A percentile compares a stretch with the other conserved stretches of the same genome.
Evolutionary conservation across 92 coral and sea anemone species (phyloP).

Genomic region (Muricea muricata): DNA sequence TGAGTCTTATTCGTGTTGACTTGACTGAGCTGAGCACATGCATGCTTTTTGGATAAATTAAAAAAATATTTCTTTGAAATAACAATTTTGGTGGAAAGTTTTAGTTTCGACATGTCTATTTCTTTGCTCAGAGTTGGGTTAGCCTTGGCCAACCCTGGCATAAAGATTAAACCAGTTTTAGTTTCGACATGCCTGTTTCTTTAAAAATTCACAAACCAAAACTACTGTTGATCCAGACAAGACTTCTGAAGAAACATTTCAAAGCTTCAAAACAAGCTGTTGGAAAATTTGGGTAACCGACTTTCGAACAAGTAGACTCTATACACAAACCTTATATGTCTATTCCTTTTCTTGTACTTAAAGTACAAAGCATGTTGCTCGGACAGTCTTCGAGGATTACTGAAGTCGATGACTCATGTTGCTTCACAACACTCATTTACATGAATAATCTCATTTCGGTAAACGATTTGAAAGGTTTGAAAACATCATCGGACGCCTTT

Average conservation of each 20-base stretch:
- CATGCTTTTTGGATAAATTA: not conserved
- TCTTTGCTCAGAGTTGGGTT: too few relatives aligned
- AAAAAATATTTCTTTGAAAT: too few relatives aligned
- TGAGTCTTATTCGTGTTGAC: not conserved
- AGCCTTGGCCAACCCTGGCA: too few relatives aligned
- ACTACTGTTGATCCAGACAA: too few relatives aligned
- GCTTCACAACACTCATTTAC: too few relatives aligned
- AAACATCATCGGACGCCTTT: not conserved
- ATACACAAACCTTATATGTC: not conserved
- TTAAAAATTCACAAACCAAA: too few relatives aligned
- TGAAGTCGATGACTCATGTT: not conserved
- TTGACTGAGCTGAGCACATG: slow-evolving; percentile 2
- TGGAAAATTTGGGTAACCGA: not conserved
- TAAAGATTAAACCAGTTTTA: too few relatives aligned
- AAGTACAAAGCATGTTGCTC: not conserved
- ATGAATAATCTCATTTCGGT: too few relatives aligned
- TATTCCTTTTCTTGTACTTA: not conserved
- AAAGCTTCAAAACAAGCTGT: too few relatives aligned
- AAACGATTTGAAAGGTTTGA: not conserved
- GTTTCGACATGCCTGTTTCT: too few relatives aligned
- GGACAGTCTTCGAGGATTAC: not conserved
- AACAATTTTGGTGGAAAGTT: not conserved
- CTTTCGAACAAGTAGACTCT: not conserved
- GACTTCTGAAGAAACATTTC: too few relatives aligned
- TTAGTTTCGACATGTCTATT: not conserved